Conservation (phyloP, 2,888 invertebrate species). For the Steinernema carpocapsae region DNA sequence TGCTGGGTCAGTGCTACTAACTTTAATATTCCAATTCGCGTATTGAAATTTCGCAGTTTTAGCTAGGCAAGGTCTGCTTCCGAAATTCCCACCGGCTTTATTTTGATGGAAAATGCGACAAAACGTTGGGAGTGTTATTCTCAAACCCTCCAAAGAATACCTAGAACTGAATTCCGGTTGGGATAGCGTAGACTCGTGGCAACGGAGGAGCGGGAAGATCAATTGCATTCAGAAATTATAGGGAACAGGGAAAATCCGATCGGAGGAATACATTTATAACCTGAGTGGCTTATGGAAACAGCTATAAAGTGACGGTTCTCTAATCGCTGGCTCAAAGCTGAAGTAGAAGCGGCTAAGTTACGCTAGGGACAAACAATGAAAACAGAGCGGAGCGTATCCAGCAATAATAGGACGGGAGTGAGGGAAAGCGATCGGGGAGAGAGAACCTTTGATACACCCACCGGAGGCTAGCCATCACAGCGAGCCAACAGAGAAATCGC, state of each 20-base stretch:
- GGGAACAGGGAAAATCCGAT: not conserved
- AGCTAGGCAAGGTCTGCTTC: no score
- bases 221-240: not conserved
- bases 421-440: slow-evolving; percentile 24
- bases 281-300: not conserved
- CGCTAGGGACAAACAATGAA: slow-evolving; percentile 31
- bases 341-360: slow-evolving; percentile 12
- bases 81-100: no score
- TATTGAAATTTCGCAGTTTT: no score
- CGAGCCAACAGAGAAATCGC: slow-evolving; percentile 25
- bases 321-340: not conserved
- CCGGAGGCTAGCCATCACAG: slow-evolving; percentile 27
- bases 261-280: no score
- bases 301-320: not conserved
- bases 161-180: no score
- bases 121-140: no score
- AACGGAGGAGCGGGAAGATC: no score
- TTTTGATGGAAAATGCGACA: no score
- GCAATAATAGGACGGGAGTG: slow-evolving; percentile 34
- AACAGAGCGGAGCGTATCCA: slow-evolving; percentile 24
- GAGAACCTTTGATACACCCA: slow-evolving; percentile 34
- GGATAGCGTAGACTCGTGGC: no score
- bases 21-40: no score
- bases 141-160: no score
- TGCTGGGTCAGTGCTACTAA: no score